phyloP scores from a whole-genome alignment of 1,140 invertebrate species.

The Lithobius niger region DNA sequence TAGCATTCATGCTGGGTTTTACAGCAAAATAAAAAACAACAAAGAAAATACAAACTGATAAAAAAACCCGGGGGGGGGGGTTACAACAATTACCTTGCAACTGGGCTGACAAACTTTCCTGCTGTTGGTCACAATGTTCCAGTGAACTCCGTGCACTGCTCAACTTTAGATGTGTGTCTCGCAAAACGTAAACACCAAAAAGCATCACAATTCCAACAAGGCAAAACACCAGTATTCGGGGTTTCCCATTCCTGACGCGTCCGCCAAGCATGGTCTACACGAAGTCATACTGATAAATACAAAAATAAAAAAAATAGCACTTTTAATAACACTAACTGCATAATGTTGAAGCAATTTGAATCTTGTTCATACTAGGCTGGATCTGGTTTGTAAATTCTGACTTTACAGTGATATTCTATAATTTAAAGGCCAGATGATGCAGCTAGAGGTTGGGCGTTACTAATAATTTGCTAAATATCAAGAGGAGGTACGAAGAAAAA shows the following conservation, averaged over 20 bases:
- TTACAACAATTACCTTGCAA: constrained; percentile 16
- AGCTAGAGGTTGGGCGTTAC: no score
- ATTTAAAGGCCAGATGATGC: no score
- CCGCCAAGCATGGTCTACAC: not conserved
- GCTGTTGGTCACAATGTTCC: constrained; percentile 18
- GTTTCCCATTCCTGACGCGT: not conserved
- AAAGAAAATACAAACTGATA: not conserved
- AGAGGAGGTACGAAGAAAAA: no score
- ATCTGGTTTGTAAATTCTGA: no score
- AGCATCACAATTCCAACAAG: not conserved
- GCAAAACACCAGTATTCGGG: not conserved
- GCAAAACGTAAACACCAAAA: not conserved
- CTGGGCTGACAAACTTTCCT: constrained; percentile 20
- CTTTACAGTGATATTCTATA: no score
- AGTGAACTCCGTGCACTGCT: not conserved
- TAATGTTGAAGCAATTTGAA: no score
- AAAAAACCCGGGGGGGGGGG: not conserved
- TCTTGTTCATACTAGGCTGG: no score
- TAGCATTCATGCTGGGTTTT: not conserved
- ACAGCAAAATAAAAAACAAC: not conserved
- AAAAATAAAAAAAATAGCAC: constrained; percentile 3
- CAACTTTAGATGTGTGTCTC: not conserved
- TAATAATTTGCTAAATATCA: no score
- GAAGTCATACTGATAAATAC: not conserved
- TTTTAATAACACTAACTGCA: no score